Evolutionary conservation across 2,888 invertebrate species (phyloP), one percentile per base, ranked within the genome.

Genomic region (Vandiemenella viatica): DNA sequence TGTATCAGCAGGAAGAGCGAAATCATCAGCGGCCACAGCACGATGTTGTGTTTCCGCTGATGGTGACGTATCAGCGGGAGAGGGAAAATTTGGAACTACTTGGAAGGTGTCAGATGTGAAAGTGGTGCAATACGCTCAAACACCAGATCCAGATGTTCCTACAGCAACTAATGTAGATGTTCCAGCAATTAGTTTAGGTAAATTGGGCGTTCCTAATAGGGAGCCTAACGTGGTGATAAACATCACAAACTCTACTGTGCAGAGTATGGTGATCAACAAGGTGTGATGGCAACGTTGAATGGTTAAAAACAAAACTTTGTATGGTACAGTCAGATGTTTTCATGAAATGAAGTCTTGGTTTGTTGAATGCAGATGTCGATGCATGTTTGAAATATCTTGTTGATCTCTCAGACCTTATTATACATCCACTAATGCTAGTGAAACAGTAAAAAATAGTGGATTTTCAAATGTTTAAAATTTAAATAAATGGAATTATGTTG

Each of bases 371-470:
- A 0, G 80, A 87, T 58, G 77, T 83, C 0, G 79, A 83, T 26
- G 67, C 75, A 49, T 86, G 87, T 54, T 63, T 88, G 26, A 75
- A 77, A 46, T 68, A 79, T 2, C 67, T 90, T 55, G 79, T 83
- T 40, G 75, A 80, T 51, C 64, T 64, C 10, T 66, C 70, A 62
- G 72, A 72, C 5, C 60, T 83, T 51, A 67, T 77, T 5, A 62
- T 83, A 18, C 80, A 79, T 53, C 77, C 80, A 1, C 65, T 87
- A 18, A 86, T 87, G 82, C 64, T 91, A 38, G 74, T 85, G 49
- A 88, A 88, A 57, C 84, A 88, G 68, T 81, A 87, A 0, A 77
- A 80, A 42, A 75, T 83, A 56, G 73, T 89, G 42, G 81, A 85
- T 59, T 87, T 86, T 1, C 74, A 88, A 46, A 89, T 64, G 78